Conservation (phyloP, 1,140 invertebrate species). For the Zaprionus kolodkinae region DNA sequence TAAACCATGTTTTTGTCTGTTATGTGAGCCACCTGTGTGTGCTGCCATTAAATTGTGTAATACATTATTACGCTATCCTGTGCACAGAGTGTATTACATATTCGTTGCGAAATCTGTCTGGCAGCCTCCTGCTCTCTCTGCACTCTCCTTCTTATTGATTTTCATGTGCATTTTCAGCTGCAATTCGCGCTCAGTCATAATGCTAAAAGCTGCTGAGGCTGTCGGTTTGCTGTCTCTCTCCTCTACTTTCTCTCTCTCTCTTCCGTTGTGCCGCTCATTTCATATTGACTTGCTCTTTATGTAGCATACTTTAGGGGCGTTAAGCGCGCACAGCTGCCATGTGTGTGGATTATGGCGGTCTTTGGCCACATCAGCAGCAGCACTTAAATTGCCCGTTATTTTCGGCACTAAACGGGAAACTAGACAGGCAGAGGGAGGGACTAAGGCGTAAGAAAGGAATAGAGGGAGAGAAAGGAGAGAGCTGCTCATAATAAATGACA, state of each 20-base stretch:
- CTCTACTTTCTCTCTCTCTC: conserved; percentile 1
- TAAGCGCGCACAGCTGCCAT: conserved; percentile 62
- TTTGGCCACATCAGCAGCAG: conserved; percentile 39
- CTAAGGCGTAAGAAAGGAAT: neutral
- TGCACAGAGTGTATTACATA: conserved; percentile 8
- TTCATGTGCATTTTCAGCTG: conserved; percentile 43
- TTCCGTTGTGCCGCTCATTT: conserved; percentile 19
- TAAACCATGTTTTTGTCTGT: conserved; percentile 6
- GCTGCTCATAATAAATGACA: conserved; percentile 77
- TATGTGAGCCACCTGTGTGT: conserved; percentile 16
- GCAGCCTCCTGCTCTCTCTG: neutral
- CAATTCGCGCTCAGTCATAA: conserved; percentile 41
- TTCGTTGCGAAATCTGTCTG: conserved; percentile 18
- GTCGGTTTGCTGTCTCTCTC: neutral
- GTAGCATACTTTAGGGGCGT: conserved; percentile 66
- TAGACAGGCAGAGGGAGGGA: conserved; percentile 25
- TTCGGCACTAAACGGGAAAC: conserved; percentile 75
- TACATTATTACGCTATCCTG: conserved; percentile 1
- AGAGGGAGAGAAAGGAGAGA: neutral
- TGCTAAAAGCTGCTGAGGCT: conserved; percentile 42
- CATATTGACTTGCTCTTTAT: conserved; percentile 69
- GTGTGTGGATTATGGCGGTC: conserved; percentile 41
- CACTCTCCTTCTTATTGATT: conserved; percentile 33
- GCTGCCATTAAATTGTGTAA: conserved; percentile 14
- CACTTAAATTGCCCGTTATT: conserved; percentile 63